Evolutionary conservation across 2,888 invertebrate genomes (phyloP), one percentile per base, ranked within the genome.

Genomic region (Dryobota labecula): DNA sequence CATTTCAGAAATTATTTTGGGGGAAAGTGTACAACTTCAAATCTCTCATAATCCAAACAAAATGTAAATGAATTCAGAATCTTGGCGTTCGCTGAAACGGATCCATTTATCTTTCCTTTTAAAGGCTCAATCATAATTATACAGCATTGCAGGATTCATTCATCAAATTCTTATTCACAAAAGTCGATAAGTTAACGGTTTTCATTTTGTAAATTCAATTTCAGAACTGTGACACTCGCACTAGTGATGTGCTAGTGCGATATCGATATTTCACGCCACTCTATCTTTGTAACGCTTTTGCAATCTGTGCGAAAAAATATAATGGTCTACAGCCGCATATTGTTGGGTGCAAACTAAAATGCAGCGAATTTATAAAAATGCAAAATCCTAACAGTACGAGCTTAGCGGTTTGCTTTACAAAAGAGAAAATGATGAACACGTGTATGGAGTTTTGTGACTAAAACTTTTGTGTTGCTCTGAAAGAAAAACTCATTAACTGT

Each of bases 201-300:
- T 92, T 91, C 92, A 92, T 90, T 93, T 94, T 91, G 92, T 91
- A 89, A 92, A 92, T 93, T 93, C 90, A 93, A 93, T 93, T 93
- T 92, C 89, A 88, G 88, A 88, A 89, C 84, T 90, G 90, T 90
- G 90, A 90, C 90, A 89, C 81, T 86, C 82, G 70, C 73, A 58
- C n/a, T 88, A 90, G 91, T 82, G 90, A 76, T 84, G 89, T 76
- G 70, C 68, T 13, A 53, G 43, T 63, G 51, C 65, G 36, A 57
- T 80, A 45, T 84, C 83, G 86, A 84, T 83, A 80, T 80, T 76
- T 75, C 58, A 69, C 64, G 33, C 67, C 57, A 30, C 54, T 57
- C 64, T 73, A 73, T 81, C 63, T 78, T 72, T 76, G 73, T 80
- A 83, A 76, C 80, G 54, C 33, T 63, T 72, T 68, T 83, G 80